A percentile compares a stretch with the other conserved stretches of the same genome.
These are phyloP conservation scores for Spialia ferax DNA, from an alignment of 2,888 invertebrate genomes.

Conservation along the genomic window DNA sequence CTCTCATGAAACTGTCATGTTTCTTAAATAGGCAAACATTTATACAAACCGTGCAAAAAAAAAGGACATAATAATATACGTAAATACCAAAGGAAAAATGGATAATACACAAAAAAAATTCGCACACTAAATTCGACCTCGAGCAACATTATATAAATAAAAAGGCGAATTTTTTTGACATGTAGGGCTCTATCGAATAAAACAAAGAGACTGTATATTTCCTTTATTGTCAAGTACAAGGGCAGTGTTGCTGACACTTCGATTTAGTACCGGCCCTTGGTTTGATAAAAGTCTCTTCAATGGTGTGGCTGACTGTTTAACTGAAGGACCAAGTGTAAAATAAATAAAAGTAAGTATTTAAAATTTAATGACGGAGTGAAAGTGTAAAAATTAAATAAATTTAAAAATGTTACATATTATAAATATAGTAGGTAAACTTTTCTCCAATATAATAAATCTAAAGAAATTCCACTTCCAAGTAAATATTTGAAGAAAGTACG, in stretches of 20 bases:
- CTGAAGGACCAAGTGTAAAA: too few species aligned
- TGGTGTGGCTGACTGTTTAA: constrained; percentile 56
- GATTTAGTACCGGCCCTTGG: constrained; percentile 80
- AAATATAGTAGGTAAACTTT: too few species aligned
- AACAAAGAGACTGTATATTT: constrained; percentile 75
- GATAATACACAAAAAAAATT: not conserved
- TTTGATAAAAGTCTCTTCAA: constrained; percentile 76
- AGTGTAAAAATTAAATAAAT: too few species aligned
- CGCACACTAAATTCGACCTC: not conserved
- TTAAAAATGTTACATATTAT: too few species aligned
- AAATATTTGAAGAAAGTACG: not conserved
- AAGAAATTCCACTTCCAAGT: not conserved
- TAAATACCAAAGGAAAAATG: not conserved
- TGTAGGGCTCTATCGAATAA: constrained; percentile 45
- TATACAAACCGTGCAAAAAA: too few species aligned
- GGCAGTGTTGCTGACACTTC: constrained; percentile 77
- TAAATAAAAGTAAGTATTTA: too few species aligned
- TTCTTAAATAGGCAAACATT: not conserved
- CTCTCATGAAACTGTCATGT: too few species aligned
- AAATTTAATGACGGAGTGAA: too few species aligned
- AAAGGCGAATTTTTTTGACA: constrained; percentile 49
- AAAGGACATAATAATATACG: too few species aligned
- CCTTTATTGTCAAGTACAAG: constrained; percentile 77
- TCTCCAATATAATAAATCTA: too few species aligned
- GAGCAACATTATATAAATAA: constrained; percentile 1